phyloP scores from a whole-genome alignment of 2,113 vertebrate species.

The Oophaga pumilio region DNA sequence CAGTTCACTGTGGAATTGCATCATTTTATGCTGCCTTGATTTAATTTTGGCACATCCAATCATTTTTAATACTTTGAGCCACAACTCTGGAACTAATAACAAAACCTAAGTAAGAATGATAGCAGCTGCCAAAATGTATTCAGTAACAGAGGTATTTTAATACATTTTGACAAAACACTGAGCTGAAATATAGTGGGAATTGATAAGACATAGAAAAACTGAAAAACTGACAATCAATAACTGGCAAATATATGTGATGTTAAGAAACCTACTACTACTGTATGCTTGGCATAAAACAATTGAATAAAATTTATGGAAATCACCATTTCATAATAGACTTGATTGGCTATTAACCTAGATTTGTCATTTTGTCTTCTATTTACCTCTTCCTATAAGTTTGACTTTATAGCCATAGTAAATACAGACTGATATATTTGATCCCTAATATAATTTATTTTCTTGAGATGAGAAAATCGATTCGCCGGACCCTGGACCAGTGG shows the following conservation, averaged over 20 bases:
- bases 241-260: background rate
- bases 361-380: background rate
- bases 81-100: background rate
- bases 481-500: no score
- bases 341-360: background rate
- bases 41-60: background rate
- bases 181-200: background rate
- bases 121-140: background rate
- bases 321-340: background rate
- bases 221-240: background rate
- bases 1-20: background rate
- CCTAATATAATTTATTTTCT: background rate
- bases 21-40: background rate
- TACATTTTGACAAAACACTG: background rate
- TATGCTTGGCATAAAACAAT: background rate
- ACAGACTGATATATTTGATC: background rate
- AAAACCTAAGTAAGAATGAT: background rate
- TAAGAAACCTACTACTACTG: background rate
- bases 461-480: no score
- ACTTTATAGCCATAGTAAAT: background rate
- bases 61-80: background rate
- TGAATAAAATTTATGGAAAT: background rate
- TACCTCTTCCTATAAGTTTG: background rate
- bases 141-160: background rate
- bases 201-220: background rate